Evolutionary conservation across 2,888 invertebrate species (phyloP).

Genomic region (Erebia ligea): DNA sequence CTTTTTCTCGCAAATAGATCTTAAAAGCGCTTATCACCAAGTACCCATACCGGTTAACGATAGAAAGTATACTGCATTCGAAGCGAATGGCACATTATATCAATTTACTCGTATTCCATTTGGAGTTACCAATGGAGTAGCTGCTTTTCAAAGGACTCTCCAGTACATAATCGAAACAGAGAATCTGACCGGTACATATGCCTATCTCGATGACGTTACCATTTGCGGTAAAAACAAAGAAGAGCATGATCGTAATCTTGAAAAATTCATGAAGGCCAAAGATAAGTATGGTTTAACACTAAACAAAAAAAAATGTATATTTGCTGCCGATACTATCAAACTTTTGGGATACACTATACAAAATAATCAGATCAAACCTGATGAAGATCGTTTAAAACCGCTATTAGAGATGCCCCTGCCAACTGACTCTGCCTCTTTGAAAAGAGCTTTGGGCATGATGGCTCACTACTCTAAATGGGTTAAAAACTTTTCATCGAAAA

Average conservation of each 20-base stretch:
- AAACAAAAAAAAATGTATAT: background rate
- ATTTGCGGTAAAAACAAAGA: background rate
- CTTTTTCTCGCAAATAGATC: conserved; percentile 31
- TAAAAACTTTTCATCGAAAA: background rate
- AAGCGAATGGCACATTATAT: conserved; percentile 25
- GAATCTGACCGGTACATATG: background rate
- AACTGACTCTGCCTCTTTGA: background rate
- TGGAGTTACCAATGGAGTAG: conserved; percentile 10
- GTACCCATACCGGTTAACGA: conserved; percentile 27
- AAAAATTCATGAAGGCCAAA: background rate
- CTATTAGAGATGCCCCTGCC: background rate
- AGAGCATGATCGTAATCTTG: background rate
- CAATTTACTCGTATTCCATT: conserved; percentile 14
- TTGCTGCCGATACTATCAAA: background rate
- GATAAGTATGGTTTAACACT: background rate
- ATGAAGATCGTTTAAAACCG: background rate
- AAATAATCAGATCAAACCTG: background rate
- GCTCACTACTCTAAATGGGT: conserved; percentile 3
- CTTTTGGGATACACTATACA: background rate
- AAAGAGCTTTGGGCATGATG: background rate
- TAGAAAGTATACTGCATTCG: conserved; percentile 29
- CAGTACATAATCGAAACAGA: background rate
- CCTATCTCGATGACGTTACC: conserved; percentile 4
- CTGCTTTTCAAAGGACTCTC: conserved; percentile 1
- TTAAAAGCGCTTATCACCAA: conserved; percentile 33